Base-by-base conservation (phyloP, 2,888 invertebrate species). In the Coronaproctus castanopsis region DNA sequence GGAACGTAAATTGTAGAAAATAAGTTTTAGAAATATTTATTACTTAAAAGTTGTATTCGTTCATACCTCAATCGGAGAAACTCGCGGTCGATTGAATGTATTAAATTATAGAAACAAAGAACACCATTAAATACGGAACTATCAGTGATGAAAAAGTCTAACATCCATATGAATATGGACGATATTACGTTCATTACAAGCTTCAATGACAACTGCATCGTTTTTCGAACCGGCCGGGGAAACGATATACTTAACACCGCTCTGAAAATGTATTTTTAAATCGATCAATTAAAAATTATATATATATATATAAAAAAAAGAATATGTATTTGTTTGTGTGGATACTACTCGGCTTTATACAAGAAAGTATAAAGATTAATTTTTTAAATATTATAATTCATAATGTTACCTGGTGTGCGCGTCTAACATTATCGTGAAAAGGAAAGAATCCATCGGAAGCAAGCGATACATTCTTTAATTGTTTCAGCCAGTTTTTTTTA, bases 401-500 rank as follows among this genome's bases (percentile, higher is more conserved):
- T n/a, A n/a, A 61, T 67, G 72, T 69, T 69, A 93, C 93, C 82
- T 88, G 80, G 65, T 79, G 77, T 54, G 95, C 93, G 64, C 95
- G 78, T 70, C 97, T 96, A 59, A 98, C 85, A 69, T 95, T 97
- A 70, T 98, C 97, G 65, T 95, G 78, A 79, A 97, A 97, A 24
- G 97, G 97, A 76, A 98, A 96, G 78, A 97, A 98, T 0, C 96
- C 97, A 73, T 98, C 97, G 0, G 96, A 96, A 19, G 88, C 88
- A 21, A 97, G 77, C 2, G 88, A 85, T 24, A 90, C 89, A 23
- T 82, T 83, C 63, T 78, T 80, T 67, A 92, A 73, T 71, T 81
- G 75, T 59, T 73, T 74, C 22, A 82, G 69, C 89, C 89, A 90
- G 2, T 78, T 77, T 0, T 73, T 70, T 61, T 79, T 79, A 65